phyloP scores from a whole-genome alignment of 2,113 vertebrate genomes.

The Trichomycterus rosablanca region DNA sequence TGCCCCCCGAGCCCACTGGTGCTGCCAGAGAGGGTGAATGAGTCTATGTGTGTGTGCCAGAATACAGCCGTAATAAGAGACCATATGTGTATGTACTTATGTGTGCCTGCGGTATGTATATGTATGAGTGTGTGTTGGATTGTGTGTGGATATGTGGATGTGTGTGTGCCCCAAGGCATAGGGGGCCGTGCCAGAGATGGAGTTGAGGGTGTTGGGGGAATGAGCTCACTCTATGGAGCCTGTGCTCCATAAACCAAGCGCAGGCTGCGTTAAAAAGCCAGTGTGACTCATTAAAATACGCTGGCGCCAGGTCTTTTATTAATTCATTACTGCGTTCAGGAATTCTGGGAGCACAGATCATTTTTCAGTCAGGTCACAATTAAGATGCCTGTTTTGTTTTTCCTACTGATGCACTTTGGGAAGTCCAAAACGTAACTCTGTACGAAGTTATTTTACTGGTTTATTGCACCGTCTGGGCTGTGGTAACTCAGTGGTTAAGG shows the following conservation, averaged over 20 bases:
- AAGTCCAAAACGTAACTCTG: no score
- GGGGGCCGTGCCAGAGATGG: constrained; percentile 34
- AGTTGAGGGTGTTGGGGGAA: constrained; percentile 33
- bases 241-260: constrained; percentile 62
- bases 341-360: constrained; percentile 45
- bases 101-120: constrained; percentile 38
- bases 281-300: constrained; percentile 73
- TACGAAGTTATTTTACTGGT: no score
- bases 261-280: constrained; percentile 67
- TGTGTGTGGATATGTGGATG: neutral
- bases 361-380: constrained; percentile 44
- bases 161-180: constrained; percentile 17
- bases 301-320: constrained; percentile 70
- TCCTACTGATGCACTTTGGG: neutral
- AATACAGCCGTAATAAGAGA: constrained; percentile 40
- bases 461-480: no score
- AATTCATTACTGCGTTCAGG: constrained; percentile 69
- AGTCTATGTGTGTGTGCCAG: constrained; percentile 32
- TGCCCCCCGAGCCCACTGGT: constrained; percentile 65
- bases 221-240: constrained; percentile 65
- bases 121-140: constrained; percentile 1
- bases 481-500: no score
- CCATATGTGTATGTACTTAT: constrained; percentile 45
- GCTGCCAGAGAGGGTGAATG: constrained; percentile 46
- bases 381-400: constrained; percentile 40